phyloP scores from a whole-genome alignment of 2,113 vertebrate genomes.

The Ceyx margarethae region DNA sequence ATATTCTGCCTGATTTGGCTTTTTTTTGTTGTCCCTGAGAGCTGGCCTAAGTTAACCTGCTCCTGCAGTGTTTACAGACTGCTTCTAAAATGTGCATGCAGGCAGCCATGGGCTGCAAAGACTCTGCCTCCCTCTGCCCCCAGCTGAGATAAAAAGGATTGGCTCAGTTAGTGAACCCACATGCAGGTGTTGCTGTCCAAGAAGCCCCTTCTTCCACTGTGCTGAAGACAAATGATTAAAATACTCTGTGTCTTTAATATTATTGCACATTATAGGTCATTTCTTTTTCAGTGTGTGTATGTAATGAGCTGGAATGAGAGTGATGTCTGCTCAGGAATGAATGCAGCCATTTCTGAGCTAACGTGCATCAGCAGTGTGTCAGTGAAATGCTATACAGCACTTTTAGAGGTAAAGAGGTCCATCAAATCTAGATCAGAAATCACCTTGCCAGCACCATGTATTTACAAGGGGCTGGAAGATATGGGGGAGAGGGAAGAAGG shows the following conservation, averaged over 20 bases:
- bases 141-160: background rate
- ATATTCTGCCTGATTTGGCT: background rate
- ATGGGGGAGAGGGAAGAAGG: background rate
- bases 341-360: background rate
- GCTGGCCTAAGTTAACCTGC: conserved; percentile 33
- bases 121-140: background rate
- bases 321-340: background rate
- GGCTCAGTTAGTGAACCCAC: background rate
- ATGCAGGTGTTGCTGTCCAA: background rate
- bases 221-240: background rate
- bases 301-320: background rate
- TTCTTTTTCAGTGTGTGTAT: background rate
- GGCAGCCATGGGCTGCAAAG: background rate
- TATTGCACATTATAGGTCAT: background rate
- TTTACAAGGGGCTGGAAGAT: background rate
- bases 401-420: background rate
- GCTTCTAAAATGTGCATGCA: background rate
- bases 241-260: background rate
- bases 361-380: background rate
- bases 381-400: background rate
- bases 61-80: background rate
- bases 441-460: background rate
- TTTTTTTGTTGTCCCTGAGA: background rate
- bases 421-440: conserved; percentile 23
- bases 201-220: background rate